A percentile compares a stretch with the other conserved stretches of the same genome.
phyloP scores from a whole-genome alignment of 2,888 invertebrate species.

The Coenonympha arcania region DNA sequence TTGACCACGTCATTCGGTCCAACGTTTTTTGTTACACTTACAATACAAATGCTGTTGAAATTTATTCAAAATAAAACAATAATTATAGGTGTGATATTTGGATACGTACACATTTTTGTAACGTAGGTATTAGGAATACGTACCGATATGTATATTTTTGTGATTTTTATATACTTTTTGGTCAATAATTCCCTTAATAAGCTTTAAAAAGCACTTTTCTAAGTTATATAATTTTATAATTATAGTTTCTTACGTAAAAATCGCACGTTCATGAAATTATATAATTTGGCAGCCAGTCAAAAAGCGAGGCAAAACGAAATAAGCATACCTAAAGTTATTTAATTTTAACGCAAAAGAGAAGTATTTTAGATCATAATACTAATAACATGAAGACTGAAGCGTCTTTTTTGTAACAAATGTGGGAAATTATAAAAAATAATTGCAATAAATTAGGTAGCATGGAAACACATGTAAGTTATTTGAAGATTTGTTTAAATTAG shows the following conservation, averaged over 20 bases:
- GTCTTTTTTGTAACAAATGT: background rate
- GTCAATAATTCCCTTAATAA: no score
- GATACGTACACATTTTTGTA: no score
- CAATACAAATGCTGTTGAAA: no score
- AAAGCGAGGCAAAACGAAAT: conserved; percentile 12
- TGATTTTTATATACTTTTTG: no score
- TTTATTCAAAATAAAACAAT: no score
- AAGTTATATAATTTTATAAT: no score
- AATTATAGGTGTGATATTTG: no score
- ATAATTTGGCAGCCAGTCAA: conserved; percentile 19
- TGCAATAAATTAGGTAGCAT: conserved; percentile 1
- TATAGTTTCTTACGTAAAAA: background rate
- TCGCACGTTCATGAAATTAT: conserved; percentile 5
- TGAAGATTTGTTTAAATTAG: background rate
- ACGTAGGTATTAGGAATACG: no score
- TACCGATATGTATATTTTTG: no score
- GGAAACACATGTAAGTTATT: background rate
- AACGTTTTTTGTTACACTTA: no score
- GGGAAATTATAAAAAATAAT: conserved; percentile 3
- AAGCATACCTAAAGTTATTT: conserved; percentile 10
- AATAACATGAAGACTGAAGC: conserved; percentile 7
- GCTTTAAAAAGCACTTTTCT: no score
- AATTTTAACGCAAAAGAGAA: conserved; percentile 11
- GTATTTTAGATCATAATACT: conserved; percentile 9
- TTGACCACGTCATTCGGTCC: no score